Evolutionary conservation across 1,140 invertebrate genomes (phyloP).

Genomic region (Colletes gigas): DNA sequence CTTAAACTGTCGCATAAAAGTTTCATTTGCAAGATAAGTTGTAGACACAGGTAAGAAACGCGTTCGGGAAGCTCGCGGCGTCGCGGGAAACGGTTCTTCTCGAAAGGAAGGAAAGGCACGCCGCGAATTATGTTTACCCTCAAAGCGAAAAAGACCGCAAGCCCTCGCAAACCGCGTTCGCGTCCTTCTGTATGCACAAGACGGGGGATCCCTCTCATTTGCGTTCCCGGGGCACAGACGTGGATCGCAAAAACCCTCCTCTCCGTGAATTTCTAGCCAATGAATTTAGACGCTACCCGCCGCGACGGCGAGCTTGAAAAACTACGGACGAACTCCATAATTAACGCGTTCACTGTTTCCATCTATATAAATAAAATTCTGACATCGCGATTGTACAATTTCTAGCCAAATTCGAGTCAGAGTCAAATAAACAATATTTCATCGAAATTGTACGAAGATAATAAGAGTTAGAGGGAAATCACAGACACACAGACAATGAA

Average conservation of each 20-base stretch:
- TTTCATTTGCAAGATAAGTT: slow-evolving; percentile 5
- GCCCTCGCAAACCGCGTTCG: slow-evolving; percentile 2
- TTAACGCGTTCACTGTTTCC: neutral
- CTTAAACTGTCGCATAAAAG: neutral
- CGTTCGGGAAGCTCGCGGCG: neutral
- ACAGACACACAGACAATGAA: too few species aligned
- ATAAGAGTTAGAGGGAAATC: too few species aligned
- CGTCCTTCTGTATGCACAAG: slow-evolving; percentile 6
- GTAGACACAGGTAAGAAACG: too few species aligned
- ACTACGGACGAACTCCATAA: slow-evolving; percentile 14
- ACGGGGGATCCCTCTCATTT: neutral
- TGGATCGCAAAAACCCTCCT: slow-evolving; percentile 7
- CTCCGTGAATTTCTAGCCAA: neutral
- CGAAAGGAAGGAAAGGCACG: neutral
- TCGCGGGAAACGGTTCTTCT: neutral
- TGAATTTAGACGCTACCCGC: neutral
- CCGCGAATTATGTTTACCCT: slow-evolving; percentile 8
- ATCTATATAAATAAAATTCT: too few species aligned
- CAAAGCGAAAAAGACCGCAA: slow-evolving; percentile 18
- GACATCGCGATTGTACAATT: too few species aligned
- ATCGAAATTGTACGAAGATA: too few species aligned
- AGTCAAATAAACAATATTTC: too few species aligned
- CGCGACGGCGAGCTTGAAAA: too few species aligned
- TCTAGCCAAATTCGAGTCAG: too few species aligned
- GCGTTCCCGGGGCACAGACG: too few species aligned